A percentile compares a stretch with the other conserved stretches of the same genome.
phyloP scores from a whole-genome alignment of 2,888 invertebrate genomes.

The Drosophila anomalata region DNA sequence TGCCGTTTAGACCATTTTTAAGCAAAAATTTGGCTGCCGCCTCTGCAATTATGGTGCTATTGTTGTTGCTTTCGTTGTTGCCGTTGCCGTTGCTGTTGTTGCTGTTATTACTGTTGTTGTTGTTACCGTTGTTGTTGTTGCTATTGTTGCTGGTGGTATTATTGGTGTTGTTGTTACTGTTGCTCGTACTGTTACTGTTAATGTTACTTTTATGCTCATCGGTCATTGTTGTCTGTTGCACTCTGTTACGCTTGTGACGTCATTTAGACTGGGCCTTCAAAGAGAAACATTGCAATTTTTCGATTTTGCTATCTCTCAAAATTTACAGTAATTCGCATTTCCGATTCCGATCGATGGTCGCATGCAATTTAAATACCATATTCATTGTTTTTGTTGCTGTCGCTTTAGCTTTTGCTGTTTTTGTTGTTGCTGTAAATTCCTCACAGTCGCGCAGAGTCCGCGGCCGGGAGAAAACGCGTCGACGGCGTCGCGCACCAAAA shows the following conservation, averaged over 20 bases:
- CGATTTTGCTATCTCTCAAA: slow-evolving; percentile 7
- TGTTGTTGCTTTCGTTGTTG: slow-evolving; percentile 53
- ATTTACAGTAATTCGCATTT: slow-evolving; percentile 30
- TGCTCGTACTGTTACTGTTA: slow-evolving; percentile 86
- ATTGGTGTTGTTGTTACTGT: slow-evolving; percentile 25
- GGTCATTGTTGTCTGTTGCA: slow-evolving; percentile 86
- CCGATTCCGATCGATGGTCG: slow-evolving; percentile 16
- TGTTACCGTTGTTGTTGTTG: slow-evolving; percentile 34
- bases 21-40: slow-evolving; percentile 78
- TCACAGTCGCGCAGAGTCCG: slow-evolving; percentile 55
- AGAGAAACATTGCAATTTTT: slow-evolving; percentile 27
- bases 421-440: slow-evolving; percentile 74
- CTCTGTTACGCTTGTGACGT: slow-evolving; percentile 51
- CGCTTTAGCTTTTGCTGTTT: neutral
- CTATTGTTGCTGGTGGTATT: slow-evolving; percentile 34
- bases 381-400: slow-evolving; percentile 56
- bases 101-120: slow-evolving; percentile 35
- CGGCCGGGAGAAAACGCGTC: slow-evolving; percentile 62
- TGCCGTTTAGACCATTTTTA: slow-evolving; percentile 80
- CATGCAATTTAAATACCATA: slow-evolving; percentile 37
- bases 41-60: slow-evolving; percentile 74
- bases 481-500: slow-evolving; percentile 72
- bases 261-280: slow-evolving; percentile 49
- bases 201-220: slow-evolving; percentile 84
- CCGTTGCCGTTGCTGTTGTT: slow-evolving; percentile 41